phyloP scores from a whole-genome alignment of 1,140 invertebrate species.

The Sitobion miscanthi region DNA sequence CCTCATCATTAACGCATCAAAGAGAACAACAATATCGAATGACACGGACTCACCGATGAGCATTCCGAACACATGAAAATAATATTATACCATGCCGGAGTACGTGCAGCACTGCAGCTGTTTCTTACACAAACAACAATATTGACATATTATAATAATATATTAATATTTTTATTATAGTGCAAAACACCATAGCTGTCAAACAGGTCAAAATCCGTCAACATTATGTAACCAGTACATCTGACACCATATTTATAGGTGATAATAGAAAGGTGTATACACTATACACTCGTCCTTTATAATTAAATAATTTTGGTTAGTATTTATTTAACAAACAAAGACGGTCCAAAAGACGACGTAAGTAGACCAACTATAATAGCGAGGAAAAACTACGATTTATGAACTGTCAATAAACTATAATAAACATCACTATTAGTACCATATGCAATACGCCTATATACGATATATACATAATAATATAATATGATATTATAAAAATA shows the following conservation, averaged over 20 bases:
- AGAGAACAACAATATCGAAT: background rate
- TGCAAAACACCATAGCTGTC: background rate
- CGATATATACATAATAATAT: background rate
- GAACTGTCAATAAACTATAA: background rate
- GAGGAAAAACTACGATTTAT: background rate
- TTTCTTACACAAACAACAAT: background rate
- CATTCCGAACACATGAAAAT: background rate
- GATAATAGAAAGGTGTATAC: background rate
- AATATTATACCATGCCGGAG: background rate
- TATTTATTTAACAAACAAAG: background rate
- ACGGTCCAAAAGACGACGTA: background rate
- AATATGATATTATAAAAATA: background rate
- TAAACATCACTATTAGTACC: background rate
- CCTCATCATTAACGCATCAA: background rate
- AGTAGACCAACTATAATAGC: background rate
- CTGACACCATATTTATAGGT: background rate
- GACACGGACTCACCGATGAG: background rate
- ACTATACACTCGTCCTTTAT: background rate
- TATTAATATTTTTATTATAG: background rate
- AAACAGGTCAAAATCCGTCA: background rate
- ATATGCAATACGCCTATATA: background rate
- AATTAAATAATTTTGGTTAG: background rate
- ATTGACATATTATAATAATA: background rate
- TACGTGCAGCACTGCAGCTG: background rate
- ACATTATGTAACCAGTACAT: background rate